Conservation (phyloP, 2,888 invertebrate genomes). For the Baronia brevicornis region DNA sequence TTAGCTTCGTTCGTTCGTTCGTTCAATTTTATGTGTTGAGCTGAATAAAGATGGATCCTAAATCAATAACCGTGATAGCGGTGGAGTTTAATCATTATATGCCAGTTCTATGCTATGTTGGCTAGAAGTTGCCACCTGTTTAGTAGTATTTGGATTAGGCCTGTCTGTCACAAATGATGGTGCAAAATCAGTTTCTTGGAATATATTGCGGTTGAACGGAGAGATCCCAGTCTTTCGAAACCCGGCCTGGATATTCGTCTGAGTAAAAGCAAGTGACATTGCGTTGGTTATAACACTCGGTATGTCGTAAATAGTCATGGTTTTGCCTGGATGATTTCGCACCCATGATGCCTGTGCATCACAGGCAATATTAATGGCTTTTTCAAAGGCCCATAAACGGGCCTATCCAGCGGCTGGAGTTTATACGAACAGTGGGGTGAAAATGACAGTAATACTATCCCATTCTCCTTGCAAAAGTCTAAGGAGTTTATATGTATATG, state of each 20-base stretch:
- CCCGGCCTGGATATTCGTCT: constrained; percentile 23
- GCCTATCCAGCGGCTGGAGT: constrained; percentile 25
- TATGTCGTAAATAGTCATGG: constrained; percentile 31
- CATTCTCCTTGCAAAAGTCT: constrained; percentile 24
- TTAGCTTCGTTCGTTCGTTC: too few relatives aligned
- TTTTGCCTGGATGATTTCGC: constrained; percentile 26
- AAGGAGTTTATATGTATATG: constrained; percentile 23
- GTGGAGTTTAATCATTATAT: too few relatives aligned
- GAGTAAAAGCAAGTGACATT: constrained; percentile 24
- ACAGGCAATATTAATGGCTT: constrained; percentile 22
- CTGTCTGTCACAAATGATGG: constrained; percentile 29
- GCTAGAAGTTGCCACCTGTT: too few relatives aligned
- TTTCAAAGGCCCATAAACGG: constrained; percentile 27
- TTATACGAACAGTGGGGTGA: constrained; percentile 28
- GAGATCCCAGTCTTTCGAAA: constrained; percentile 25
- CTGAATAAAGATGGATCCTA: too few relatives aligned
- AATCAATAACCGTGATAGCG: too few relatives aligned
- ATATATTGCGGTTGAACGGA: constrained; percentile 26
- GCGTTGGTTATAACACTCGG: constrained; percentile 22
- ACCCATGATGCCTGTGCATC: constrained; percentile 30
- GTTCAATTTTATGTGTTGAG: too few relatives aligned
- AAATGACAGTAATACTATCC: constrained; percentile 23
- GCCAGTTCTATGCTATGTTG: too few relatives aligned
- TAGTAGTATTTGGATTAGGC: too few relatives aligned
- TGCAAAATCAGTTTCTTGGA: constrained; percentile 25